Conservation (phyloP, 2,113 vertebrate species). For the Eudorcas thomsonii region DNA sequence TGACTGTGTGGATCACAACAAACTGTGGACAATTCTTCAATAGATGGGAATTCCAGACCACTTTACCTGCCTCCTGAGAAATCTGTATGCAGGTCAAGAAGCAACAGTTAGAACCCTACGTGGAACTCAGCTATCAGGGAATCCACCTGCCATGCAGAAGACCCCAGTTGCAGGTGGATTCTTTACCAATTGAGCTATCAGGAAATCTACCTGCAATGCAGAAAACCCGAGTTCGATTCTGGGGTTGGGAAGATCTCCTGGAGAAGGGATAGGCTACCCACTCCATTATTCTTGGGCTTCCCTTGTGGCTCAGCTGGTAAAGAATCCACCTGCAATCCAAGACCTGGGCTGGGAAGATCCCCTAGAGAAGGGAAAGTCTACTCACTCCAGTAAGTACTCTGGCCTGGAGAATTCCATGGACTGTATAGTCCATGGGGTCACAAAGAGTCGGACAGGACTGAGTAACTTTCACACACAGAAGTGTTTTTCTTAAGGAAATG, state of each 20-base stretch:
- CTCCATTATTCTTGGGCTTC: background rate
- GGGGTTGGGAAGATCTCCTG: background rate
- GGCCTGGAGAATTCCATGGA: background rate
- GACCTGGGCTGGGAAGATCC: background rate
- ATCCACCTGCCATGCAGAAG: background rate
- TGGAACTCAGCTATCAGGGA: background rate
- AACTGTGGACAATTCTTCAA: background rate
- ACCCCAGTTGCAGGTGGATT: background rate
- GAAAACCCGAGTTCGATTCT: background rate
- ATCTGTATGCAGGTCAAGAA: background rate
- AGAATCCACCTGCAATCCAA: background rate
- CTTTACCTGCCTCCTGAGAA: background rate
- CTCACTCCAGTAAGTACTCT: background rate
- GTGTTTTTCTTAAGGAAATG: background rate
- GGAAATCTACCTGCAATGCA: background rate
- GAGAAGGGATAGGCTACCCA: background rate
- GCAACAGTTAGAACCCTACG: background rate
- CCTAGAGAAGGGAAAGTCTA: background rate
- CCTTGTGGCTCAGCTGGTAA: background rate
- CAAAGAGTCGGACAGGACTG: background rate
- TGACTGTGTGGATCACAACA: background rate
- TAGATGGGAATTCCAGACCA: background rate
- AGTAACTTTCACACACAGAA: background rate
- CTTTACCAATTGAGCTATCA: background rate
- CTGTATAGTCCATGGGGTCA: background rate